Percentiles rank a stretch among this genome's conserved stretches.
These are phyloP conservation scores for Gavia stellata DNA, from an alignment of 2,113 vertebrate genomes.

Conservation along the genomic window DNA sequence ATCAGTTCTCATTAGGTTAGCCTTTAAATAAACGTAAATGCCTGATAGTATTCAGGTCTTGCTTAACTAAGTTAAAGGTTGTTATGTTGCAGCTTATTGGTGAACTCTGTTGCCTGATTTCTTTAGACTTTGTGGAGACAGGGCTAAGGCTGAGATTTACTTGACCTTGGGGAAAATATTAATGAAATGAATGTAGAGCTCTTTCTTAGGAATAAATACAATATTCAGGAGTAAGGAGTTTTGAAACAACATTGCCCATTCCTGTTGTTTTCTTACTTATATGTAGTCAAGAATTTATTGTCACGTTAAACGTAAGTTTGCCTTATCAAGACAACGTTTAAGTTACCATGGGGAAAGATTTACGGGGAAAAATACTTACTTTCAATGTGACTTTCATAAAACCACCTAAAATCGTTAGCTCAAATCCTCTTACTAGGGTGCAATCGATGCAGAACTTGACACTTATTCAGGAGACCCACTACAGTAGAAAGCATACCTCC, in stretches of 20 bases:
- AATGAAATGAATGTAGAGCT: neutral
- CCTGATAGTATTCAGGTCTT: neutral
- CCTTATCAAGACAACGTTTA: neutral
- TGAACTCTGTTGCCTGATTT: neutral
- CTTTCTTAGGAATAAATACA: neutral
- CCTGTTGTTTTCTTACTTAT: neutral
- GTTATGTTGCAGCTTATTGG: neutral
- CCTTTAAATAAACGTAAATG: neutral
- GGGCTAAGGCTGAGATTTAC: neutral
- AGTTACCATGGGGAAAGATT: neutral
- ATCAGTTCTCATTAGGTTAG: neutral
- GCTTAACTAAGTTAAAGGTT: constrained; percentile 32
- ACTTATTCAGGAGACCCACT: neutral
- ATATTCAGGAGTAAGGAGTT: neutral
- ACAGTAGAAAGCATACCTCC: neutral
- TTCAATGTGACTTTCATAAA: neutral
- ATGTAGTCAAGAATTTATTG: neutral
- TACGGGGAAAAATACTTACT: neutral
- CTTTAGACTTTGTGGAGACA: neutral
- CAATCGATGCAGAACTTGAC: neutral
- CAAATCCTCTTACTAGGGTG: neutral
- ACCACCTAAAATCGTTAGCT: neutral
- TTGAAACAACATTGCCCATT: neutral
- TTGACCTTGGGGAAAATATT: neutral
- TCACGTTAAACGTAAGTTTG: neutral